A percentile compares a stretch with the other conserved stretches of the same genome.
These are phyloP conservation scores for Cliona cf. orientalis DNA, from an alignment of 37 sponge, comb jelly and placozoan species.

Conservation along the genomic window DNA sequence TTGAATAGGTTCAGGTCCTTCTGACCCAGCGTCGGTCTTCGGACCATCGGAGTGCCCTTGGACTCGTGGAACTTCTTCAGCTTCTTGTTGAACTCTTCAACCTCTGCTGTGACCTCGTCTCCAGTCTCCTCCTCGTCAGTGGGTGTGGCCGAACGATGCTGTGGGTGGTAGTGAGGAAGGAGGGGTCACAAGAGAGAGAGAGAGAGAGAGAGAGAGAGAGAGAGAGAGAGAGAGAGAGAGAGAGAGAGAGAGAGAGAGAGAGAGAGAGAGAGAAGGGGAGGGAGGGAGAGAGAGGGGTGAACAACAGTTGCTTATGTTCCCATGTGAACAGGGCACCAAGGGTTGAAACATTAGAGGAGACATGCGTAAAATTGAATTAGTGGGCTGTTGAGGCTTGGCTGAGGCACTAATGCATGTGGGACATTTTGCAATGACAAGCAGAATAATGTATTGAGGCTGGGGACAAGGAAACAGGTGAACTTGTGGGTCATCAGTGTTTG, in stretches of 20 bases:
- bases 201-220: not conserved
- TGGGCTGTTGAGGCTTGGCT: too few species aligned
- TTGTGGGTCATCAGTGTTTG: too few species aligned
- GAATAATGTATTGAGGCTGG: too few species aligned
- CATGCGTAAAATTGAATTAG: too few species aligned
- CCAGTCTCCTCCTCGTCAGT: slow-evolving; percentile 38
- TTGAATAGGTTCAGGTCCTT: slow-evolving; percentile 70
- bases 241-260: not conserved
- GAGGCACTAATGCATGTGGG: too few species aligned
- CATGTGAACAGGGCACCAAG: too few species aligned
- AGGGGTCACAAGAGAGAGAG: not conserved
- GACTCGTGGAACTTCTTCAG: slow-evolving; percentile 59
- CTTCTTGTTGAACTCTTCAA: slow-evolving; percentile 40
- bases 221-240: not conserved
- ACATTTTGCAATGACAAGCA: too few species aligned
- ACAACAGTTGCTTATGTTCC: not conserved
- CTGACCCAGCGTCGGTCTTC: slow-evolving; percentile 67
- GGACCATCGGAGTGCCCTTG: slow-evolving; percentile 66
- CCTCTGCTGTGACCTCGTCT: slow-evolving; percentile 27
- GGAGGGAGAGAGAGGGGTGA: not conserved
- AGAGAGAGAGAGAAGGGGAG: not conserved
- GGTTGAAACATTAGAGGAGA: too few species aligned
- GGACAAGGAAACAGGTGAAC: too few species aligned
- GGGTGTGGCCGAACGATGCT: not conserved
- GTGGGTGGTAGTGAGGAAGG: not conserved